Percentiles rank a stretch among this genome's conserved stretches.
phyloP scores from a whole-genome alignment of 1,140 invertebrate genomes.

The Drosophila sp. region DNA sequence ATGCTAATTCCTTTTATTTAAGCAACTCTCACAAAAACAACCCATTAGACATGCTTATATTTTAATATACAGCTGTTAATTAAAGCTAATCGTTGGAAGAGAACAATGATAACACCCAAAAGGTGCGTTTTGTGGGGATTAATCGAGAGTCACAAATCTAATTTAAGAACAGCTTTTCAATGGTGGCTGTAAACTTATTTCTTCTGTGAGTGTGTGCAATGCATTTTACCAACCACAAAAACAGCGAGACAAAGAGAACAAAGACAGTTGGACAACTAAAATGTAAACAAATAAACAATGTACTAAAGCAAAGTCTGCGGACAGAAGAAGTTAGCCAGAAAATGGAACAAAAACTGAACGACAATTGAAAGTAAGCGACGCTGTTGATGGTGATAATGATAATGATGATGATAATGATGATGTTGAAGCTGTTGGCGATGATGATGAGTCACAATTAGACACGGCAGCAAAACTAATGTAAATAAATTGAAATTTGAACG shows the following conservation, averaged over 20 bases:
- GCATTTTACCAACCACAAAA: conserved; percentile 11
- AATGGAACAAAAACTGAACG: conserved; percentile 22
- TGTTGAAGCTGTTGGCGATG: conserved; percentile 1
- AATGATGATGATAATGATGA: not conserved
- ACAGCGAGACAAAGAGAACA: conserved; percentile 5
- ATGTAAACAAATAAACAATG: conserved; percentile 41
- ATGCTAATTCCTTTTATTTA: not conserved
- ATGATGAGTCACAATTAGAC: conserved; percentile 56
- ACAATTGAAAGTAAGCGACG: conserved; percentile 19
- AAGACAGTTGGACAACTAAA: conserved; percentile 36
- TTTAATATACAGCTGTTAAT: conserved; percentile 2
- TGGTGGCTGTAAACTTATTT: not conserved
- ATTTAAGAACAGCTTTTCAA: conserved; percentile 23
- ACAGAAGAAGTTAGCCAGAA: conserved; percentile 39
- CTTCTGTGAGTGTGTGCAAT: conserved; percentile 5
- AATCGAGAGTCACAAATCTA: conserved; percentile 1
- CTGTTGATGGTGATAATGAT: conserved; percentile 11
- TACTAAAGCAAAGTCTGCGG: conserved; percentile 67
- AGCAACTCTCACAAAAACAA: not conserved
- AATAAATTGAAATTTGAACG: conserved; percentile 67
- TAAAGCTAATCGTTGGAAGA: not conserved
- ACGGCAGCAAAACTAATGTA: conserved; percentile 40
- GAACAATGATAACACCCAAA: not conserved
- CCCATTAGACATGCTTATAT: not conserved
- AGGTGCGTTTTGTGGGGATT: conserved; percentile 4